Evolutionary conservation across 2,888 invertebrate species (phyloP).

Genomic region (Neoascia interrupta): DNA sequence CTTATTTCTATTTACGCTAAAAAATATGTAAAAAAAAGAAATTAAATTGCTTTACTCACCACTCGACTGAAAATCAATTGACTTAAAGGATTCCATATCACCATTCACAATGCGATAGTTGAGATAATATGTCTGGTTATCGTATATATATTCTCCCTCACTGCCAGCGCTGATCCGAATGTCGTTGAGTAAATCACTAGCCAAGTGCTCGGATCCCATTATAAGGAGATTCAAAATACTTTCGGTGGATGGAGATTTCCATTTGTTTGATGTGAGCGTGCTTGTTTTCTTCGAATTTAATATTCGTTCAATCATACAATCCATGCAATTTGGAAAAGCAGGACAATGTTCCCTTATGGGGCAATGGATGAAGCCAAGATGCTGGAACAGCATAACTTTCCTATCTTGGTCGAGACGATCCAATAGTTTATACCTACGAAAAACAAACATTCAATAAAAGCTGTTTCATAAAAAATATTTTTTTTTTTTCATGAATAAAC

Average conservation of each 20-base stretch:
- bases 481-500: conserved; percentile 78
- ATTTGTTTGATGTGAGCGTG: conserved; percentile 75
- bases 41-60: conserved; percentile 82
- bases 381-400: conserved; percentile 95
- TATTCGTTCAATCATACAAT: conserved; percentile 87
- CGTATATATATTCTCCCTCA: conserved; percentile 89
- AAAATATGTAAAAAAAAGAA: no score
- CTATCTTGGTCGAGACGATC: conserved; percentile 96
- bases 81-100: conserved; percentile 91
- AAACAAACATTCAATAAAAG: not conserved
- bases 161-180: conserved; percentile 92
- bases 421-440: conserved; percentile 91
- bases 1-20: no score
- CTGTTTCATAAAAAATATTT: not conserved
- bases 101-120: conserved; percentile 93
- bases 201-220: conserved; percentile 91
- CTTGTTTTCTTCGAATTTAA: conserved; percentile 84
- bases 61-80: conserved; percentile 93
- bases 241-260: conserved; percentile 75
- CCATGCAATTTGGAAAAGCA: conserved; percentile 91
- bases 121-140: conserved; percentile 89
- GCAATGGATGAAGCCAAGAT: conserved; percentile 96
- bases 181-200: conserved; percentile 92
- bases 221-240: conserved; percentile 89
- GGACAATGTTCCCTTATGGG: conserved; percentile 97